Conservation (phyloP, 1,140 invertebrate genomes). For the Heliothis subflexa region DNA sequence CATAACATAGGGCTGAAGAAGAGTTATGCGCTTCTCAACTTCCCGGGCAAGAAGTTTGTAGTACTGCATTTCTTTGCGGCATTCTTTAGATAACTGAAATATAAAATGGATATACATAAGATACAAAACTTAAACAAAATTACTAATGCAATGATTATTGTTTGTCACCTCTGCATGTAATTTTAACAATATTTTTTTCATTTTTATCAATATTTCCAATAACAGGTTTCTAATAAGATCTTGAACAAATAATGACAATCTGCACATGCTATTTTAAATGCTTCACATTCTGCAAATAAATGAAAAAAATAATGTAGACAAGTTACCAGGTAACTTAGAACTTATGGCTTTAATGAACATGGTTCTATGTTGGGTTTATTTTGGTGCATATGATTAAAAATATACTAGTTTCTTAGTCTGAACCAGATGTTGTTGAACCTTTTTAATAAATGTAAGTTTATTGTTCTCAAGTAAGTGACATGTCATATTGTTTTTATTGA, state of each 20-base stretch:
- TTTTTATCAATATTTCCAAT: conserved; percentile 48
- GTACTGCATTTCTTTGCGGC: conserved; percentile 88
- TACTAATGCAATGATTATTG: conserved; percentile 4
- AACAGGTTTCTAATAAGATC: conserved; percentile 18
- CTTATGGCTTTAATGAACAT: too few relatives aligned
- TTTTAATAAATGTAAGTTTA: too few relatives aligned
- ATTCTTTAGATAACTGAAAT: conserved; percentile 87
- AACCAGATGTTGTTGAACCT: too few relatives aligned
- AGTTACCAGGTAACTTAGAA: not conserved
- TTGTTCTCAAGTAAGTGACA: too few relatives aligned
- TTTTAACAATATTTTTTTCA: conserved; percentile 53
- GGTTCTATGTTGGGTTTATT: too few relatives aligned
- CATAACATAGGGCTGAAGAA: conserved; percentile 65
- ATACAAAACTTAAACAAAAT: conserved; percentile 16
- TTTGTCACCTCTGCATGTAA: conserved; percentile 50
- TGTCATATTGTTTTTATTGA: too few relatives aligned
- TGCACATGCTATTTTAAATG: conserved; percentile 39
- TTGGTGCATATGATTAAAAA: too few relatives aligned
- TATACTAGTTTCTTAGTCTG: too few relatives aligned
- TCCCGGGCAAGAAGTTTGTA: conserved; percentile 88
- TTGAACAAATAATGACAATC: conserved; percentile 19
- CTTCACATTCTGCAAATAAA: conserved; percentile 50
- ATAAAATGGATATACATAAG: conserved; percentile 33
- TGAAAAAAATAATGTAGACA: conserved; percentile 44
- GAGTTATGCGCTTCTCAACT: conserved; percentile 84